Conservation (phyloP, 2,888 invertebrate genomes). For the Plebejus melissa region DNA sequence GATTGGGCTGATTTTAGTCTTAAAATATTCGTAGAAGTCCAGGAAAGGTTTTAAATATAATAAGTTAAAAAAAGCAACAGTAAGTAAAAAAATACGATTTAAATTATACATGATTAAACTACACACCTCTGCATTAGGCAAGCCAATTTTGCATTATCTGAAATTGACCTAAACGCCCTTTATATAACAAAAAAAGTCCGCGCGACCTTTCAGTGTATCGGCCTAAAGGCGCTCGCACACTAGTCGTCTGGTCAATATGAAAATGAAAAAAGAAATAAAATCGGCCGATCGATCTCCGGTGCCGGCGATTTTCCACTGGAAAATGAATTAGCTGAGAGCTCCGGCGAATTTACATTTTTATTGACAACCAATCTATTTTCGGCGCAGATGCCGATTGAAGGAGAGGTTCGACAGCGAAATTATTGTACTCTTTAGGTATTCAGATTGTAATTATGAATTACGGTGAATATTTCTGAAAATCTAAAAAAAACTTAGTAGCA, state of each 20-base stretch:
- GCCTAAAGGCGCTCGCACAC: conserved; percentile 49
- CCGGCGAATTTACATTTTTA: conserved; percentile 77
- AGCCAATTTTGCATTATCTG: background rate
- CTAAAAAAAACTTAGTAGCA: background rate
- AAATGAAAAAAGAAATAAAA: conserved; percentile 63
- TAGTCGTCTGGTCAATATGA: conserved; percentile 63
- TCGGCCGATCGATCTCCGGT: conserved; percentile 75
- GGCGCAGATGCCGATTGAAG: conserved; percentile 65
- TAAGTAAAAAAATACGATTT: background rate
- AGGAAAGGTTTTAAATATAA: no score
- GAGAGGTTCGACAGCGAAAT: conserved; percentile 42
- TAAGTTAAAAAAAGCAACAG: background rate
- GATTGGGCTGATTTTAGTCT: no score
- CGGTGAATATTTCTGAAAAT: background rate
- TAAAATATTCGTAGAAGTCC: no score
- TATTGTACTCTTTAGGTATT: background rate
- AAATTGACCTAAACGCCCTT: conserved; percentile 20
- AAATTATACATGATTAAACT: background rate
- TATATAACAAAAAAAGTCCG: conserved; percentile 36
- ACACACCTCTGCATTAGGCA: background rate
- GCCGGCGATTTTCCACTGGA: conserved; percentile 76
- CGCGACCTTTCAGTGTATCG: conserved; percentile 46
- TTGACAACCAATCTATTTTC: conserved; percentile 77
- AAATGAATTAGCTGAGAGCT: conserved; percentile 76
- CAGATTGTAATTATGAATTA: background rate